These are phyloP conservation scores for Drosophila mettleri DNA, from an alignment of 2,888 invertebrate species.

Conservation along the genomic window DNA sequence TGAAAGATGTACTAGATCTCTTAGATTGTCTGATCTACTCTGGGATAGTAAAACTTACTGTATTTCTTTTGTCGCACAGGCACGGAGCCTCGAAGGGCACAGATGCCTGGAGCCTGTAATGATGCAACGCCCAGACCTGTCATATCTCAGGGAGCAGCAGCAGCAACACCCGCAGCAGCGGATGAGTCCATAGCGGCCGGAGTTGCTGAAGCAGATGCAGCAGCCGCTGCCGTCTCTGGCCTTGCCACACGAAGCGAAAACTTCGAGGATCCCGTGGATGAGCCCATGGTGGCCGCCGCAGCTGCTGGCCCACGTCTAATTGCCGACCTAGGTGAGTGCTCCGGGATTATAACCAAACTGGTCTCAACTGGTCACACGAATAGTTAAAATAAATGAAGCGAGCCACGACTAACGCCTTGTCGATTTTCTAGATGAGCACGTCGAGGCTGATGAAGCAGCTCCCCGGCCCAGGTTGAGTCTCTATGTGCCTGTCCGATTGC, in stretches of 20 bases:
- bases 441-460: constrained; percentile 27
- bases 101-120: too few relatives aligned
- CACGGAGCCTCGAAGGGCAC: too few relatives aligned
- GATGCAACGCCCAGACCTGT: too few relatives aligned
- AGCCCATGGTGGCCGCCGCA: constrained; percentile 65
- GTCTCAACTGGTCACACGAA: not conserved
- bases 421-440: constrained; percentile 61
- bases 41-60: too few relatives aligned
- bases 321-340: constrained; percentile 52
- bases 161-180: not conserved
- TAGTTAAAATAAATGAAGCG: not conserved
- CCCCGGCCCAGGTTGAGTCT: constrained; percentile 63
- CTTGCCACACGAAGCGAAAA: constrained; percentile 32
- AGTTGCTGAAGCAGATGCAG: constrained; percentile 33
- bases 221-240: constrained; percentile 49
- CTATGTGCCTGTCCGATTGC: constrained; percentile 68
- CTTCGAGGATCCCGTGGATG: constrained; percentile 81
- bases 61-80: too few relatives aligned
- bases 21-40: too few relatives aligned
- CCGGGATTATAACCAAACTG: too few relatives aligned
- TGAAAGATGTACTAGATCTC: too few relatives aligned
- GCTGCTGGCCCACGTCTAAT: constrained; percentile 18
- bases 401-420: constrained; percentile 3
- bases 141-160: too few relatives aligned
- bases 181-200: constrained; percentile 2